A percentile compares a stretch with the other conserved stretches of the same genome.
Conservation (phyloP, 1,140 invertebrate species). For the Drosophila lowei region DNA sequence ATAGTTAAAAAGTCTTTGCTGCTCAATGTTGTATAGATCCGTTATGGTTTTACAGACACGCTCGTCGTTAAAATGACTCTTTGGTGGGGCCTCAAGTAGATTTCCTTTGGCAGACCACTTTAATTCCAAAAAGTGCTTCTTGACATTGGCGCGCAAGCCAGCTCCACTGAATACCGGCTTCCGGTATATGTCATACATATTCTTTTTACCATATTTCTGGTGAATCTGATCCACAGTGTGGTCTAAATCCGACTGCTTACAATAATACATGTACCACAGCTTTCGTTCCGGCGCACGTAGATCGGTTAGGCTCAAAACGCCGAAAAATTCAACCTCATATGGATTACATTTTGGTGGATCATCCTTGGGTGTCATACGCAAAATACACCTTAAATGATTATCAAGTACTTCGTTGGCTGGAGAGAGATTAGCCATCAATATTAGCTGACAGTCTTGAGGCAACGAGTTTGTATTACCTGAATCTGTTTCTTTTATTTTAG, state of each 20-base stretch:
- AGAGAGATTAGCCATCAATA: constrained; percentile 17
- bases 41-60: constrained; percentile 37
- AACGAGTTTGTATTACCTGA: not conserved
- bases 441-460: no score
- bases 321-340: constrained; percentile 50
- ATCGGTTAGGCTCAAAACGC: constrained; percentile 54
- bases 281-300: constrained; percentile 46
- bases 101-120: constrained; percentile 60
- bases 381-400: constrained; percentile 36
- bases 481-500: not conserved
- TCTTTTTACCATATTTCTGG: constrained; percentile 67
- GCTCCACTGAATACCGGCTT: constrained; percentile 57
- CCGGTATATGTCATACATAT: constrained; percentile 60
- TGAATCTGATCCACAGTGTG: constrained; percentile 52
- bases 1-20: constrained; percentile 51
- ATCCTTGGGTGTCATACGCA: constrained; percentile 24
- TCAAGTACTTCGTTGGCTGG: constrained; percentile 41
- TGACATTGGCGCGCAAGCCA: constrained; percentile 43
- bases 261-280: constrained; percentile 57
- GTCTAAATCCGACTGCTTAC: constrained; percentile 47
- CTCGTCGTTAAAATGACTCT: constrained; percentile 55
- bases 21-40: constrained; percentile 49
- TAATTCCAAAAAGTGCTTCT: constrained; percentile 46
- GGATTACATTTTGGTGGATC: constrained; percentile 21
- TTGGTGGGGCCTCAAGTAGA: constrained; percentile 58